These are phyloP conservation scores for Thalassophryne amazonica DNA, from an alignment of 2,797 vertebrate genomes.

Conservation along the genomic window DNA sequence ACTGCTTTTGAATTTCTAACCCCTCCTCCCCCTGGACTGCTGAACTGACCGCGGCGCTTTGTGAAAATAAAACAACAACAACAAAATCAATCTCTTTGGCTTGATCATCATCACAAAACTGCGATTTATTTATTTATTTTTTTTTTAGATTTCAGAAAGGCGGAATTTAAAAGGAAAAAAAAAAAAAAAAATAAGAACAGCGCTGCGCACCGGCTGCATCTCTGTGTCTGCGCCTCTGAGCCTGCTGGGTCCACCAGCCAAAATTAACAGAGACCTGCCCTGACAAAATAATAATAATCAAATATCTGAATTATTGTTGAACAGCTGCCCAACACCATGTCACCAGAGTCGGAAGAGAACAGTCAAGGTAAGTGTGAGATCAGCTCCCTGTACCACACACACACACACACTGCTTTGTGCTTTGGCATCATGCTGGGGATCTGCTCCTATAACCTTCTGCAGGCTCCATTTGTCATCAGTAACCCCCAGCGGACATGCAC, in stretches of 20 bases:
- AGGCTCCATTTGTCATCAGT: background rate
- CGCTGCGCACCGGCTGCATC: slow-evolving; percentile 34
- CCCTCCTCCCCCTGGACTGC: slow-evolving; percentile 52
- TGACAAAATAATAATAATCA: background rate
- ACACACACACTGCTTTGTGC: slow-evolving; percentile 3
- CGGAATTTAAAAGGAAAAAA: slow-evolving; percentile 15
- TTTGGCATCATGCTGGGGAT: background rate
- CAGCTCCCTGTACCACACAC: no score
- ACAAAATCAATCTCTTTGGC: slow-evolving; percentile 63
- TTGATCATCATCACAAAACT: slow-evolving; percentile 40
- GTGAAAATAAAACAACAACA: no score
- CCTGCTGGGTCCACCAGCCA: slow-evolving; percentile 27
- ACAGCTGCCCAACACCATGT: slow-evolving; percentile 60
- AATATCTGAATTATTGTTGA: no score
- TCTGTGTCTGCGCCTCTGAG: slow-evolving; percentile 42
- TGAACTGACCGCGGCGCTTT: slow-evolving; percentile 71
- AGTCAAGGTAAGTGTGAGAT: slow-evolving; percentile 67
- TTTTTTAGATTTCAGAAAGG: slow-evolving; percentile 13
- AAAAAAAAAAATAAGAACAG: slow-evolving; percentile 24
- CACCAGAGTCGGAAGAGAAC: slow-evolving; percentile 76
- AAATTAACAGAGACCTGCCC: slow-evolving; percentile 22
- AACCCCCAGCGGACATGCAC: slow-evolving; percentile 1
- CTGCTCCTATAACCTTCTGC: background rate
- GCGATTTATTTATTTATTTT: slow-evolving; percentile 25
- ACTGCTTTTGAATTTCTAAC: slow-evolving; percentile 86